A percentile compares a stretch with the other conserved stretches of the same genome.
Conservation (phyloP, 2,113 vertebrate species). For the Mugil cephalus region DNA sequence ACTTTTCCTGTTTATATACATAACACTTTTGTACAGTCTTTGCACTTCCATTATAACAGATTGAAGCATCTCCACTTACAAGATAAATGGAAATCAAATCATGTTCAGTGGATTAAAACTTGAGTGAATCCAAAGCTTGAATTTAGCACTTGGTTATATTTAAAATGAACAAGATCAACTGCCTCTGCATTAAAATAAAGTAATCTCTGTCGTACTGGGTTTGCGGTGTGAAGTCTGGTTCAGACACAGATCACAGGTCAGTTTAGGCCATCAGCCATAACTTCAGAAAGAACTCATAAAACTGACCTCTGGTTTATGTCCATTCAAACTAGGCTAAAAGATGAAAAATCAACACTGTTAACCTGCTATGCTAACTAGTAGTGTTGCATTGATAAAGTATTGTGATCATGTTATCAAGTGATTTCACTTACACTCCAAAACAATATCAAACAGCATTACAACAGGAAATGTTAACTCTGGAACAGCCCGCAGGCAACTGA, state of each 20-base stretch:
- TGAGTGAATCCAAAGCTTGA: conserved; percentile 64
- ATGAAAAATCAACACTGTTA: conserved; percentile 40
- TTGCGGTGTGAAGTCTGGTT: conserved; percentile 27
- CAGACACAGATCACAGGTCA: not conserved
- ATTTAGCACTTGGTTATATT: conserved; percentile 54
- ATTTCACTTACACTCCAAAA: conserved; percentile 57
- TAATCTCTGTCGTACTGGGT: conserved; percentile 20
- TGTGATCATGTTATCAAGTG: conserved; percentile 58
- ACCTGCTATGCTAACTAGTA: conserved; percentile 44
- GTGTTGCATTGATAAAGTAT: conserved; percentile 43
- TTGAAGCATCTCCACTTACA: conserved; percentile 61
- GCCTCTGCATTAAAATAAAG: conserved; percentile 40
- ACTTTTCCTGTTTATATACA: conserved; percentile 84
- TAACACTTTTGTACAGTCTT: conserved; percentile 85
- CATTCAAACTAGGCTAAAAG: conserved; percentile 12
- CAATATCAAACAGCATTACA: conserved; percentile 62
- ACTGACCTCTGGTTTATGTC: conserved; percentile 26
- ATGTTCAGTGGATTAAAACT: conserved; percentile 70
- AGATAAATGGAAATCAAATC: conserved; percentile 60
- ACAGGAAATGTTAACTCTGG: conserved; percentile 72
- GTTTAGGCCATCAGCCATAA: not conserved
- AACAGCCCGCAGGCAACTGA: conserved; percentile 38
- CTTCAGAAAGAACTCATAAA: not conserved
- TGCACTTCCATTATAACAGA: conserved; percentile 73
- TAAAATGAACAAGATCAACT: conserved; percentile 55